Evolutionary conservation across 2,113 vertebrate genomes (phyloP), one percentile per base, ranked within the genome.

Genomic region (Mystacornis crossleyi): DNA sequence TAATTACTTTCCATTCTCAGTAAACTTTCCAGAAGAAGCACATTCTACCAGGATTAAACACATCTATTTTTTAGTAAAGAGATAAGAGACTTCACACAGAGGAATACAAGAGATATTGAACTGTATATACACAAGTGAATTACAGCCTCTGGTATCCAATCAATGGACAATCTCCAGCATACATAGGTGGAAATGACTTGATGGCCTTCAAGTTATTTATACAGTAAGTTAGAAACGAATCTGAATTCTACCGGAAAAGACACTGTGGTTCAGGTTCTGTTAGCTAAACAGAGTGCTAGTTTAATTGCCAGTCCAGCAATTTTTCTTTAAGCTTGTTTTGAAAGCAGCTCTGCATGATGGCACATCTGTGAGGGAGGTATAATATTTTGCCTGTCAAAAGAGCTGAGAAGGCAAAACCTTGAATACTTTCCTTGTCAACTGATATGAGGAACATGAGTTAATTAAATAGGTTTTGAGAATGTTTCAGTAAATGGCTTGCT

Each of bases 1-100:
- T 96, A 96, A 91, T 97, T 90, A 91, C 91, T 72, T 86, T 90
- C 42, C 43, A 81, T 83, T 90, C 55, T 83, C 34, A 86, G 65
- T 93, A 88, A 92, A 81, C 48, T 95, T 97, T 94, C 73, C 54
- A 86, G 89, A 96, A 80, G 57, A 70, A 93, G 87, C 43, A 83
- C 66, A 66, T 81, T 94, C 28, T 93, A 58, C 71, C 65, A 89
- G 34, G 34, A 86, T 91, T 95, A 36, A 89, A 34, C 42, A 61
- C 40, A 88, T 93, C 81, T 90, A 62, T 77, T 84, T 97, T 90
- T 94, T 43, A 81, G 62, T 64, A 36, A 83, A 86, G 53, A 95
- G 81, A 95, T 94, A 97, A 95, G 38, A 75, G 40, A 34, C 51
- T 86, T 77, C 71, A 89, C 71, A n/a, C 31, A 84, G 91, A 89